A percentile compares a stretch with the other conserved stretches of the same genome.
Conservation (phyloP, 2,797 vertebrate species). For the Thunnus albacares region DNA sequence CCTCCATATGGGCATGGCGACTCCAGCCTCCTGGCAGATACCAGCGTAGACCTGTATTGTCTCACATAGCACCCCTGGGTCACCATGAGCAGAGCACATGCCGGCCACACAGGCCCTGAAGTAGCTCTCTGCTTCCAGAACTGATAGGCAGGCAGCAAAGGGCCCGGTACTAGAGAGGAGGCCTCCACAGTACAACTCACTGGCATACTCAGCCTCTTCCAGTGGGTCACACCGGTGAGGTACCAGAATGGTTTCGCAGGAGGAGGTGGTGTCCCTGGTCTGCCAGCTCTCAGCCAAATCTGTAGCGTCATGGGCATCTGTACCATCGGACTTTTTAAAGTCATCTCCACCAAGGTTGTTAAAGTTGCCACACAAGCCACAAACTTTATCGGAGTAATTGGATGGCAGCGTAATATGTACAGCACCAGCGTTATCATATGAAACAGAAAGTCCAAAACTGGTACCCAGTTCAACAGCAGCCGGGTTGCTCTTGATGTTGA, state of each 20-base stretch:
- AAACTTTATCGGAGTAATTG: slow-evolving; percentile 84
- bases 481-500: slow-evolving; percentile 79
- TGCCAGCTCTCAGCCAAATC: slow-evolving; percentile 85
- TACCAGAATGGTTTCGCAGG: slow-evolving; percentile 77
- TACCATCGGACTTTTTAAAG: slow-evolving; percentile 76
- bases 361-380: slow-evolving; percentile 92
- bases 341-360: slow-evolving; percentile 85
- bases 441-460: slow-evolving; percentile 83
- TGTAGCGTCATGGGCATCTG: slow-evolving; percentile 63
- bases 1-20: slow-evolving; percentile 83
- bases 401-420: slow-evolving; percentile 86
- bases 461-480: slow-evolving; percentile 82
- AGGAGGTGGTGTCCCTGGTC: slow-evolving; percentile 46
- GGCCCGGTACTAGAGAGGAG: slow-evolving; percentile 82
- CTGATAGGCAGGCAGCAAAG: slow-evolving; percentile 83
- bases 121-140: slow-evolving; percentile 82
- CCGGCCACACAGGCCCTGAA: slow-evolving; percentile 85
- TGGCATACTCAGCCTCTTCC: slow-evolving; percentile 78
- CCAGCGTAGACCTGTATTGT: slow-evolving; percentile 81
- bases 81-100: slow-evolving; percentile 86
- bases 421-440: slow-evolving; percentile 82
- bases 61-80: slow-evolving; percentile 79
- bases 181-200: slow-evolving; percentile 85
- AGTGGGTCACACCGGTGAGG: slow-evolving; percentile 77
- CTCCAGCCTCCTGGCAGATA: slow-evolving; percentile 85